Evolutionary conservation across 1,140 invertebrate genomes (phyloP).

Genomic region (Drosophila ercepeae): DNA sequence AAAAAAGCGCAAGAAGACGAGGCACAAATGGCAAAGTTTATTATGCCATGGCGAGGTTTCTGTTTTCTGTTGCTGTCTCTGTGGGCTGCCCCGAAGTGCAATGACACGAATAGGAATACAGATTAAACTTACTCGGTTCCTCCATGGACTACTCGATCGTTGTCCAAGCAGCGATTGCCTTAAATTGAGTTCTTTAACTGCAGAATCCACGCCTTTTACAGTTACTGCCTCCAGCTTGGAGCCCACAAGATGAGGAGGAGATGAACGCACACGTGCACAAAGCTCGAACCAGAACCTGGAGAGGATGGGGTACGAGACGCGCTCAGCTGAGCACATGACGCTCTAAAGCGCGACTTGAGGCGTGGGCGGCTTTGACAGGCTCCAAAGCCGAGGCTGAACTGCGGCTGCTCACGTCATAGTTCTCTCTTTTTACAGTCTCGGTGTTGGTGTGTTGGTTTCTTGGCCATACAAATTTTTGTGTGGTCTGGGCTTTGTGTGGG

Average conservation of each 20-base stretch:
- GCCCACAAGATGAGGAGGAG: too few species aligned
- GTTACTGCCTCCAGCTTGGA: constrained; percentile 6
- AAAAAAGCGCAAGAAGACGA: constrained; percentile 21
- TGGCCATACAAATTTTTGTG: constrained; percentile 66
- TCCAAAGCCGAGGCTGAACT: not conserved
- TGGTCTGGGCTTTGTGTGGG: constrained; percentile 67
- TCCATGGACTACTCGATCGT: too few species aligned
- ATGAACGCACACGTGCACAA: constrained; percentile 48
- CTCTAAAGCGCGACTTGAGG: constrained; percentile 63
- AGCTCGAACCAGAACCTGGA: constrained; percentile 1
- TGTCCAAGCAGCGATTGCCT: too few species aligned
- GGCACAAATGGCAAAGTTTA: constrained; percentile 52
- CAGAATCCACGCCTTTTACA: not conserved
- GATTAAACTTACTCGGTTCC: constrained; percentile 20
- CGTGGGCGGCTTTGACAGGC: constrained; percentile 37
- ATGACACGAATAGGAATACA: constrained; percentile 31
- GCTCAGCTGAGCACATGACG: constrained; percentile 72
- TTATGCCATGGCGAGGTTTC: constrained; percentile 41
- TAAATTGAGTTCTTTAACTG: not conserved
- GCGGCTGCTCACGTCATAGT: constrained; percentile 60
- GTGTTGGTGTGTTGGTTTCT: constrained; percentile 27
- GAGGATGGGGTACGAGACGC: constrained; percentile 12
- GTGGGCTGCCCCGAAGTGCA: constrained; percentile 19
- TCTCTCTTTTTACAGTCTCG: not conserved
- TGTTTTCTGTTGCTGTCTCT: too few species aligned